Evolutionary conservation across 2,113 vertebrate species (phyloP).

Genomic region (Mixornis gularis): DNA sequence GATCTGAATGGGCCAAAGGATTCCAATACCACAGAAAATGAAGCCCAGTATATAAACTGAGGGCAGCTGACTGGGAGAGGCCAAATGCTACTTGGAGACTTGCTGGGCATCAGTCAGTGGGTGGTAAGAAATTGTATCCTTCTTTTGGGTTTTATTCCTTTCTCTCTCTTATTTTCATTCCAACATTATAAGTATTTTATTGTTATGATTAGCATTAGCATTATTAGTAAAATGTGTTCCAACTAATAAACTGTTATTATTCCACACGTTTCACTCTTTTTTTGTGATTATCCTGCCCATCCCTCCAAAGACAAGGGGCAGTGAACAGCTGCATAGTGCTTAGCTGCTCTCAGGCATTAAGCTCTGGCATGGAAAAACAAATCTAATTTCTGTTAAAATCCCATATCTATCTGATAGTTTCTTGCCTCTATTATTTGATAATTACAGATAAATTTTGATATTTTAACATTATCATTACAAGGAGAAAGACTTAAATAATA

Average conservation of each 20-base stretch:
- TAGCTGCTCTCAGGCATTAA: neutral
- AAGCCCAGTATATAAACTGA: neutral
- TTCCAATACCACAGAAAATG: neutral
- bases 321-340: neutral
- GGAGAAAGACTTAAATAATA: neutral
- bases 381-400: neutral
- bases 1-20: neutral
- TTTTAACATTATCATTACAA: neutral
- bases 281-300: neutral
- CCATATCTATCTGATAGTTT: neutral
- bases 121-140: neutral
- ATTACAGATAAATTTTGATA: neutral
- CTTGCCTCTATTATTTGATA: neutral
- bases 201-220: neutral
- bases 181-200: neutral
- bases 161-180: neutral
- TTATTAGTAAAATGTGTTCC: neutral
- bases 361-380: neutral
- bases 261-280: no score
- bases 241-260: neutral
- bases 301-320: no score
- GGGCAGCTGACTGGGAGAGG: neutral
- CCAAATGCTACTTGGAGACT: neutral
- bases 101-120: neutral
- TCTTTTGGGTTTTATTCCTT: neutral